A percentile compares a stretch with the other conserved stretches of the same genome.
Evolutionary conservation across 2,888 invertebrate genomes (phyloP).

Genomic region (Limnephilus lunatus): DNA sequence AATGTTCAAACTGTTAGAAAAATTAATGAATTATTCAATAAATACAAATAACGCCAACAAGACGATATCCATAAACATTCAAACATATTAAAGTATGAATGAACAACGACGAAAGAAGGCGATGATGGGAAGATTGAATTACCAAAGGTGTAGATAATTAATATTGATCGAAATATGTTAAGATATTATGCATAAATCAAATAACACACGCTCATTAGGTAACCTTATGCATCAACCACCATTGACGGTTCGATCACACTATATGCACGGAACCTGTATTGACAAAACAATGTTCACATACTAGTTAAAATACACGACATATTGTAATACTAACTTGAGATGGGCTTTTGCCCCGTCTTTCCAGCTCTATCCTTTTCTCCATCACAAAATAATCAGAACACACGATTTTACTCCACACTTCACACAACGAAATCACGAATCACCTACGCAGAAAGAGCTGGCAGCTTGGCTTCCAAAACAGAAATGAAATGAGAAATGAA

Average conservation of each 20-base stretch:
- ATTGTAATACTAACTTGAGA: slow-evolving; percentile 85
- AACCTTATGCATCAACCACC: slow-evolving; percentile 64
- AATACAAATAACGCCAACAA: slow-evolving; percentile 56
- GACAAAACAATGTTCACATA: slow-evolving; percentile 59
- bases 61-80: slow-evolving; percentile 45
- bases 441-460: slow-evolving; percentile 67
- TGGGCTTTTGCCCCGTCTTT: slow-evolving; percentile 93
- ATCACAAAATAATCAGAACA: slow-evolving; percentile 77
- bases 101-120: slow-evolving; percentile 31
- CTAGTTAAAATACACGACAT: slow-evolving; percentile 61
- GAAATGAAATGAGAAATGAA: slow-evolving; percentile 71
- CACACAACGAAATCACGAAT: slow-evolving; percentile 54
- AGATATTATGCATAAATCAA: slow-evolving; percentile 52
- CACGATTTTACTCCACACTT: slow-evolving; percentile 60
- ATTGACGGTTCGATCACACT: slow-evolving; percentile 61
- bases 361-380: slow-evolving; percentile 97
- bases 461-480: slow-evolving; percentile 80
- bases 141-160: not conserved
- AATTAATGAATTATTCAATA: slow-evolving; percentile 32
- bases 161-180: slow-evolving; percentile 14
- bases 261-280: slow-evolving; percentile 64
- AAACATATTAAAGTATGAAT: slow-evolving; percentile 41
- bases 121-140: slow-evolving; percentile 30
- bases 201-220: slow-evolving; percentile 62
- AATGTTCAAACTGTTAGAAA: slow-evolving; percentile 10